These are phyloP conservation scores for Microcebus ravelobensis DNA, from an alignment of 2,113 vertebrate species.

Conservation along the genomic window DNA sequence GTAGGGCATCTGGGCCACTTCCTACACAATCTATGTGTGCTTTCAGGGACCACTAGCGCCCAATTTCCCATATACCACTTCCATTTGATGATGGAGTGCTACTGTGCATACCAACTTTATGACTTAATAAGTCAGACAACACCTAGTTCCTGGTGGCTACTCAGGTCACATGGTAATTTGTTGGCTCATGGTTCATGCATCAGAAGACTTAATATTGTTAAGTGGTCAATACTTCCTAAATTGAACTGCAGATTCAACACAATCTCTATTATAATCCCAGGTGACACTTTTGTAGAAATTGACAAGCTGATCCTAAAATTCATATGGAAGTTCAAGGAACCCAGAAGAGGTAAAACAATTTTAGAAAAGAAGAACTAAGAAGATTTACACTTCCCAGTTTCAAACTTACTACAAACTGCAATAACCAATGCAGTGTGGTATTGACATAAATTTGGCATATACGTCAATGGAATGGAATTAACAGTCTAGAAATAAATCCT, in stretches of 20 bases:
- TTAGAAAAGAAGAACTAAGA: neutral
- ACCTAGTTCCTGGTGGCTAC: neutral
- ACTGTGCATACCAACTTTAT: neutral
- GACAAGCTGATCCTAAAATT: neutral
- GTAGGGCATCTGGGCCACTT: neutral
- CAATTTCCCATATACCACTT: neutral
- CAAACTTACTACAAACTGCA: neutral
- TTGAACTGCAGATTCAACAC: neutral
- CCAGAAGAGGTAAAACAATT: neutral
- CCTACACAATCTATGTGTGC: neutral
- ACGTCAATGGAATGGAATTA: neutral
- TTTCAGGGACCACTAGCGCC: neutral
- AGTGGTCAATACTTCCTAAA: neutral
- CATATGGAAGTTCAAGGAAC: neutral
- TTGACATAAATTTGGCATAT: neutral
- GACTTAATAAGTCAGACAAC: neutral
- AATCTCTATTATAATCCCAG: neutral
- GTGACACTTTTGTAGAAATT: neutral
- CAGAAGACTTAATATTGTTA: neutral
- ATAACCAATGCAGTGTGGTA: neutral
- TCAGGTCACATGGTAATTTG: neutral
- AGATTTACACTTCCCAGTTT: neutral
- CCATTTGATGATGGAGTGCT: neutral
- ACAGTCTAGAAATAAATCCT: neutral
- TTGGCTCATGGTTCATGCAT: neutral